Conservation (phyloP, 2,888 invertebrate genomes). For the Gerosis bhagava region DNA sequence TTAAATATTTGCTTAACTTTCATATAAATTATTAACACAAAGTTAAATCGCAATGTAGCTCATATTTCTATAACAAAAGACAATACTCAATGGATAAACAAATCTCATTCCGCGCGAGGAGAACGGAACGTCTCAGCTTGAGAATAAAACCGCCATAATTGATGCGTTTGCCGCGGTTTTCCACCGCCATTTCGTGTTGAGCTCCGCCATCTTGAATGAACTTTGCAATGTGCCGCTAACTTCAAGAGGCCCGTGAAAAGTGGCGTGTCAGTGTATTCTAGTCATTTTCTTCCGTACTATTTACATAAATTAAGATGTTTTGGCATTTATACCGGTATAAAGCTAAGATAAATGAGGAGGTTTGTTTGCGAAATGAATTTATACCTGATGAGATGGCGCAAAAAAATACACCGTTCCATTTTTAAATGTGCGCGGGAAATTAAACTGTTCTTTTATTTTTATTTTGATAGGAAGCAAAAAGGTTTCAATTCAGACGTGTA, state of each 20-base stretch:
- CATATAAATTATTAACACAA: too few species aligned
- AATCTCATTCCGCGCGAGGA: slow-evolving; percentile 22
- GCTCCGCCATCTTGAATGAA: slow-evolving; percentile 22
- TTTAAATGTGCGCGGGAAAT: slow-evolving; percentile 17
- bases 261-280: slow-evolving; percentile 30
- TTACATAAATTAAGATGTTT: slow-evolving; percentile 39
- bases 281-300: slow-evolving; percentile 26
- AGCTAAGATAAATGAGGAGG: slow-evolving; percentile 30
- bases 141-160: slow-evolving; percentile 31
- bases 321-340: slow-evolving; percentile 30
- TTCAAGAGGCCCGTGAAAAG: slow-evolving; percentile 19
- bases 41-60: background rate
- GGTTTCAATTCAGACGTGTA: slow-evolving; percentile 11
- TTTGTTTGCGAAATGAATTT: slow-evolving; percentile 24
- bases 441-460: slow-evolving; percentile 1
- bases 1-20: too few species aligned
- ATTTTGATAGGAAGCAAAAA: slow-evolving; percentile 3
- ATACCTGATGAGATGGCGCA: slow-evolving; percentile 17
- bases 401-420: slow-evolving; percentile 15
- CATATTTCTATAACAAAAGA: slow-evolving; percentile 11
- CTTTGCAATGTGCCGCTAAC: slow-evolving; percentile 24
- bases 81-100: slow-evolving; percentile 26
- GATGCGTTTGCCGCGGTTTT: slow-evolving; percentile 28
- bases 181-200: slow-evolving; percentile 28
- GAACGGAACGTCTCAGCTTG: slow-evolving; percentile 11